Evolutionary conservation across 2,113 vertebrate genomes (phyloP), one percentile per base, ranked within the genome.

Genomic region (Acrocephalus kingi): DNA sequence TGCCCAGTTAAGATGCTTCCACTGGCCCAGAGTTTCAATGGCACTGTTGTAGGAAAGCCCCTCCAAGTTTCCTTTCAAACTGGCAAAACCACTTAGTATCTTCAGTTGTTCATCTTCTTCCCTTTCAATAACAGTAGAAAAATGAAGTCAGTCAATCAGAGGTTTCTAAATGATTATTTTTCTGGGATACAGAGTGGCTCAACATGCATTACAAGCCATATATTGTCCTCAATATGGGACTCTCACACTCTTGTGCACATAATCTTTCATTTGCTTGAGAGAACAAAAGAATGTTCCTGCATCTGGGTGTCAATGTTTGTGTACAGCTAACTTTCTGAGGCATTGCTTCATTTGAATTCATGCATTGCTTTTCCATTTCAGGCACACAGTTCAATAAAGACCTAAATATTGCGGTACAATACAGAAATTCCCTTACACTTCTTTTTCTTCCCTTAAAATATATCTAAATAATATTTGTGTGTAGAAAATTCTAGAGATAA

Each of bases 1-100:
- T 46, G 94, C 96, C 98, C 99, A 99, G 74, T 97, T 97, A n/a
- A 97, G 97, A 61, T 98, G 98, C 81, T 98, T 98, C 63, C 90
- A 89, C 27, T 98, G 98, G n/a, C 91, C 97, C 2, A 93, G 84
- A 1, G 93, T 96, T 49, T 98, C 98, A 17, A 96, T 97, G 73
- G 97, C 89, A 93, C 98, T 96, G 48, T 97, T 97, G 55, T 97
- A 97, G 13, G 97, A 67, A 37, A 98, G 94, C 6, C 89, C 86
- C 33, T 99, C 98, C 66, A 97, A 95, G 20, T 94, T 96, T 41
- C 98, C 97, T 55, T 97, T 97, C 94, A 97, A 90, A 37, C 95
- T 97, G n/a, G 97, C 79, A 73, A 96, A 92, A 68, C 95, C 72
- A 6, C 79, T 80, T 5, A 92, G 52, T 84, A 92, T 96, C 74